Base-by-base conservation (phyloP, 2,113 vertebrate genomes). In the Dipodomys stephensi region DNA sequence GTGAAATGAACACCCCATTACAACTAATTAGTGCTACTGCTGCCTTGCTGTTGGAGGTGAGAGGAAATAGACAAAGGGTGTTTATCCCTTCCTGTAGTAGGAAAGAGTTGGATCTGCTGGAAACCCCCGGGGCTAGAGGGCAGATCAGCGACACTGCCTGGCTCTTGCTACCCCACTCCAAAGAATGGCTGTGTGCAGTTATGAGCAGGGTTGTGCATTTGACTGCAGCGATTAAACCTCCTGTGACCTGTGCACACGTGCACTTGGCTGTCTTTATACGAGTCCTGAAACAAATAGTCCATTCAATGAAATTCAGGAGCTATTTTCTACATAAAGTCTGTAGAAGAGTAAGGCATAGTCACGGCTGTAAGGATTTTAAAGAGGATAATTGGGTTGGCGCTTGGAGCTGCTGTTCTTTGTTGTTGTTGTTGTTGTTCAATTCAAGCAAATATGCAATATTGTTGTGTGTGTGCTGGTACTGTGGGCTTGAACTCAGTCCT, bases 21-120 rank as follows among this genome's bases (percentile, higher is more conserved):
- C 93, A 96, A 96, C 96, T 97, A 97, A 97, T 97, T 97, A 97
- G 95, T 95, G 93, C 95, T 96, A 97, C 96, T 96, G 78, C 94
- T 97, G 94, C 95, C 96, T 95, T 96, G 96, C 96, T 94, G 83
- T 96, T 92, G 94, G 71, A 95, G 93, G 94, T 92, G 95, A 96
- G 92, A 97, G 97, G 97, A 97, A 97, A 97, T 97, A 80, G 76
- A 86, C 72, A 96, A 93, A 96, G 96, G 92, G 95, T 97, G 96
- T 97, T 97, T 97, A 97, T 97, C 96, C 95, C 96, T 97, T 97
- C 97, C 97, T 97, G 96, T 93, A 90, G 93, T 93, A 92, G 93
- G 77, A 94, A 94, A 96, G 96, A 90, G 71, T 53, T 83, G 65
- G 91, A 92, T 76, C 78, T 30, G 44, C 85, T 91, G 67, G 83